Evolutionary conservation across 1,140 invertebrate genomes (phyloP), one percentile per base, ranked within the genome.

Genomic region (Pachyrhynchus sulphureomaculatus): DNA sequence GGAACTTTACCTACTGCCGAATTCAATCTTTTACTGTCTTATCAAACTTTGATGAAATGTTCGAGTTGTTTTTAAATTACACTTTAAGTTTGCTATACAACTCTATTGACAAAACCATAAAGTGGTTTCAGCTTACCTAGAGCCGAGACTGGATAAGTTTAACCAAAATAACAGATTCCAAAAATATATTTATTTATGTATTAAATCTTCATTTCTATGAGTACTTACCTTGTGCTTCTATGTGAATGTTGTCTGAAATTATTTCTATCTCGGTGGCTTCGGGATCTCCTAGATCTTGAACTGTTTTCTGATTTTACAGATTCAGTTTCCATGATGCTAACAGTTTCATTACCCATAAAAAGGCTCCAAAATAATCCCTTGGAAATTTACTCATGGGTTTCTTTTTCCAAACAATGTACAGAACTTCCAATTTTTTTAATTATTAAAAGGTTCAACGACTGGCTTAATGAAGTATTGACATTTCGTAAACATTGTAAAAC

Each of bases 271-370:
- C 81, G 68, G 41, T 83, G 82, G 45, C 75, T 74, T 41, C 77
- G 72, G 58, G 82, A 84, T 26, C 83, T 73, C 71, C 82, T 76
- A 29, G 82, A 84, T 61, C 82, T 77, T 64, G 82, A 80, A 74
- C 83, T 84, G 62, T 83, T 77, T 68, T 85, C 83, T 26, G 83
- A 85, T 66, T 83, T 79, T 66, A 85, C 82, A 49, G 82, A 84
- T 73, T 85, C 83, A 62, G 83, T 85, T 76, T 85, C 83, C 83
- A 85, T 85, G 65, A 73, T 72, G 70, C 65, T 68, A 42, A 65
- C 71, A 67, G 69, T 75, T 66, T 75, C 75, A 72, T 74, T 75
- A 63, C 73, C 74, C 72, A 76, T 75, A 63, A 60, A 61, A 61
- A 29, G 10, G 32, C 49, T 33, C 29, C 39, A 13, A 34, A 23